phyloP scores from a whole-genome alignment of 2,888 invertebrate genomes.

The Tetramorium bicarinatum region DNA sequence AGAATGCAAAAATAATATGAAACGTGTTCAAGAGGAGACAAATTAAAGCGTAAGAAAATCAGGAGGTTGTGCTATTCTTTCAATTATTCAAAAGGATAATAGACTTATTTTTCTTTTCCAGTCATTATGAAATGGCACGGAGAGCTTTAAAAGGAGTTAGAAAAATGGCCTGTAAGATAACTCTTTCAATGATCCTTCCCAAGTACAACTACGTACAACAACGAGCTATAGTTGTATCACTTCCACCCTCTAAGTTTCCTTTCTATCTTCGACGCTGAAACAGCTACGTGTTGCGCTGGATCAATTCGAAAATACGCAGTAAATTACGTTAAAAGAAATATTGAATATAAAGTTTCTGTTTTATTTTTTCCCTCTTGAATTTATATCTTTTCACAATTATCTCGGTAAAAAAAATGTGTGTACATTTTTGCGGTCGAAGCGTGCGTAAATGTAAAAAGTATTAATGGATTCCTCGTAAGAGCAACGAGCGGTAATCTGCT shows the following conservation, averaged over 20 bases:
- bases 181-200: constrained; percentile 14
- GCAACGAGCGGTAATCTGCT: background rate
- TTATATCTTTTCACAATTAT: too few species aligned
- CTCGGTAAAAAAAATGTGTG: background rate
- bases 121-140: constrained; percentile 16
- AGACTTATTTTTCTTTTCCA: constrained; percentile 21
- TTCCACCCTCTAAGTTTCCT: background rate
- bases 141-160: constrained; percentile 26
- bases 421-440: background rate
- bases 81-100: constrained; percentile 15
- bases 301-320: background rate
- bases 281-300: background rate
- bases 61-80: background rate
- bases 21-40: background rate
- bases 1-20: background rate
- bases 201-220: too few species aligned
- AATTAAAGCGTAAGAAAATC: background rate
- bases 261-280: background rate
- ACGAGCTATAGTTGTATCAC: background rate
- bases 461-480: background rate
- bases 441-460: background rate
- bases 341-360: background rate
- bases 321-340: background rate
- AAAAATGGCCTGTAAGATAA: constrained; percentile 31
- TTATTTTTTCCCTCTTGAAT: background rate